Percentiles rank a stretch among this genome's conserved stretches.
phyloP scores from a whole-genome alignment of 2,888 invertebrate species.

The Ormyrus pomaceus region DNA sequence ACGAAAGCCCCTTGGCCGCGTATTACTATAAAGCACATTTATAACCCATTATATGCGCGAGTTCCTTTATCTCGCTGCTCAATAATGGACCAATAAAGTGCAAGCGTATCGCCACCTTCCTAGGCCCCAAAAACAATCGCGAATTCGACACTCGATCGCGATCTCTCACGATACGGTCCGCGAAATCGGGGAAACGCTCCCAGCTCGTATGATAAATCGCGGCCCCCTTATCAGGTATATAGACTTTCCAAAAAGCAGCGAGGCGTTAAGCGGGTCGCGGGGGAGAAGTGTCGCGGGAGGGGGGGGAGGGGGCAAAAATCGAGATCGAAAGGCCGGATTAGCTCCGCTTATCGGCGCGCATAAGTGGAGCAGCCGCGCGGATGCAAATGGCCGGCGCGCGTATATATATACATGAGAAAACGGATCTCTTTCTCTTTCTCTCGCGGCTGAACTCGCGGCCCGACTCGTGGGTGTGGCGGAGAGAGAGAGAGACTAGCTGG shows the following conservation, averaged over 20 bases:
- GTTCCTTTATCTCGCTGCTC: background rate
- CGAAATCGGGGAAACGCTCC: too few relatives aligned
- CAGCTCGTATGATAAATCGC: too few relatives aligned
- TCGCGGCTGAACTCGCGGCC: background rate
- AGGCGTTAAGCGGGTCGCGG: too few relatives aligned
- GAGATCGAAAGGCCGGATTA: constrained; percentile 46
- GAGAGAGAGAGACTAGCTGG: too few relatives aligned
- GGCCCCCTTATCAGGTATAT: too few relatives aligned
- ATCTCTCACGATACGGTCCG: too few relatives aligned
- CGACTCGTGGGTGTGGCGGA: constrained; percentile 67
- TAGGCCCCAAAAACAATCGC: constrained; percentile 20
- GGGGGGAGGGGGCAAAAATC: background rate
- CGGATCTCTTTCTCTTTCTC: constrained; percentile 40
- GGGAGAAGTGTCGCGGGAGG: constrained; percentile 15
- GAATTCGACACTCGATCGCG: background rate
- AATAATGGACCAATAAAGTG: constrained; percentile 45
- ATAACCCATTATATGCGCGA: constrained; percentile 9
- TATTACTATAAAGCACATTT: background rate
- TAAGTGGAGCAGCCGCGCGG: constrained; percentile 52
- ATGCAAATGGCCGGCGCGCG: constrained; percentile 48
- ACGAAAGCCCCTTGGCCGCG: background rate
- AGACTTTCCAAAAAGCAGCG: too few relatives aligned
- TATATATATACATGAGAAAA: constrained; percentile 42
- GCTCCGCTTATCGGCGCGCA: constrained; percentile 24
- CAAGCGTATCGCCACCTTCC: background rate